Base-by-base conservation (phyloP, 2,888 invertebrate species). In the Agrenia bidenticulata region DNA sequence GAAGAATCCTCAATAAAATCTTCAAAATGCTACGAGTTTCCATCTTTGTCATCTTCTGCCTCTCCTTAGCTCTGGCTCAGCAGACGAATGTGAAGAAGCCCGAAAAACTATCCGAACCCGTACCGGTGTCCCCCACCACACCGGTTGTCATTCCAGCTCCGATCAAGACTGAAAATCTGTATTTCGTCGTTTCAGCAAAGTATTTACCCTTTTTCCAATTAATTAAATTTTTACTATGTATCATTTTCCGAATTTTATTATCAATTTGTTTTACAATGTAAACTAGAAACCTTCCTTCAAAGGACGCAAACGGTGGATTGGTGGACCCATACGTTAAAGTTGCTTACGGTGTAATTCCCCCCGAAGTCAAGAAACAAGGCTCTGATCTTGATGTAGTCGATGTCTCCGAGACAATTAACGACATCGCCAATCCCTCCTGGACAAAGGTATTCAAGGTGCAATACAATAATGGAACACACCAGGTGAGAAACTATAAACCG, bases 261-360 rank as follows among this genome's bases (percentile, higher is more conserved):
- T 11, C 32, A 32, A 11, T 32, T 7, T 7, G 4, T 32, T 32
- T 32, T 32, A 32, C 32, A 32, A 50, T 27, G 17, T 21, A 41
- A 17, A 17, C 24, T 26, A 72, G 72, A 24, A 56, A 63, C 24
- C 59, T 72, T 32, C 55, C 58, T 15, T 60, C 60, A 19, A 67
- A 67, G 21, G 65, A 64, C 21, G 50, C 37, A 2, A 64, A 53
- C 13, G 61, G 64, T 23, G 62, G 64, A 2, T 23, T 61, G 27
- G 69, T 64, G n/a, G 72, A 72, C 50, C 69, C 72, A 21, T 72
- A 67, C 49, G 66, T 72, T 11, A 69, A 67, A 55, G 72, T 72
- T 2, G 65, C 55, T 49, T 57, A 49, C 24, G 67, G 69, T 23
- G 56, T 51, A 15, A 59, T 66, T n/a, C 60, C 66, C 17, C 53